Percentiles rank a stretch among this genome's conserved stretches.
These are phyloP conservation scores for Rotaria magnacalcarata DNA, from an alignment of 2,888 invertebrate genomes.

Conservation along the genomic window DNA sequence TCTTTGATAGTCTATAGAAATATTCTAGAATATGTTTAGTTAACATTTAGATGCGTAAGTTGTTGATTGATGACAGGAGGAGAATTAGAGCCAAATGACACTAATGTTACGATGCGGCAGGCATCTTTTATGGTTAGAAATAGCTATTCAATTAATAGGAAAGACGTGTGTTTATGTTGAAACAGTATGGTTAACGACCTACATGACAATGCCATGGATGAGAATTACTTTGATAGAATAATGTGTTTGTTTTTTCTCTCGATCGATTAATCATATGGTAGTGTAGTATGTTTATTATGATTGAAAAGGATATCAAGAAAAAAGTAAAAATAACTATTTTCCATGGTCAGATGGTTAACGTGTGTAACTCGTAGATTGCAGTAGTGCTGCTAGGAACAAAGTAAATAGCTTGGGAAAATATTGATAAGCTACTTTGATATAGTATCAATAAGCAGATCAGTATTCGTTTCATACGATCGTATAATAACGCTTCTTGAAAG, in stretches of 20 bases:
- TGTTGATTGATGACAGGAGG: not conserved
- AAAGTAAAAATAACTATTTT: not conserved
- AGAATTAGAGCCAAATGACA: not conserved
- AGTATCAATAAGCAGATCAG: too few species aligned
- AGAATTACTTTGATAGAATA: not conserved
- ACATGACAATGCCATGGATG: not conserved
- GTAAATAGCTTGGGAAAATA: too few species aligned
- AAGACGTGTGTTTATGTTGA: conserved; percentile 1
- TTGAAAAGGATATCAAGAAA: not conserved
- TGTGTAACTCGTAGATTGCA: too few species aligned
- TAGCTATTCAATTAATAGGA: not conserved
- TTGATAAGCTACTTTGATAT: too few species aligned
- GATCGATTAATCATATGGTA: not conserved
- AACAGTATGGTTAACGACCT: not conserved
- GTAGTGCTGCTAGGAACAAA: too few species aligned
- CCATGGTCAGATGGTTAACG: too few species aligned
- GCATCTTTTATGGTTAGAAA: not conserved
- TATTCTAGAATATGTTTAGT: not conserved
- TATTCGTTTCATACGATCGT: too few species aligned
- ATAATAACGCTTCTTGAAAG: too few species aligned
- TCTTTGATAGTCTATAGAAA: too few species aligned
- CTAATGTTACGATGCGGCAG: not conserved
- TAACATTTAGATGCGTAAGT: not conserved
- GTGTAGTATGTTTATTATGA: not conserved
- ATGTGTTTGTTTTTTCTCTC: not conserved